Evolutionary conservation across 2,888 invertebrate species (phyloP).

Genomic region (Drosophila quinaria): DNA sequence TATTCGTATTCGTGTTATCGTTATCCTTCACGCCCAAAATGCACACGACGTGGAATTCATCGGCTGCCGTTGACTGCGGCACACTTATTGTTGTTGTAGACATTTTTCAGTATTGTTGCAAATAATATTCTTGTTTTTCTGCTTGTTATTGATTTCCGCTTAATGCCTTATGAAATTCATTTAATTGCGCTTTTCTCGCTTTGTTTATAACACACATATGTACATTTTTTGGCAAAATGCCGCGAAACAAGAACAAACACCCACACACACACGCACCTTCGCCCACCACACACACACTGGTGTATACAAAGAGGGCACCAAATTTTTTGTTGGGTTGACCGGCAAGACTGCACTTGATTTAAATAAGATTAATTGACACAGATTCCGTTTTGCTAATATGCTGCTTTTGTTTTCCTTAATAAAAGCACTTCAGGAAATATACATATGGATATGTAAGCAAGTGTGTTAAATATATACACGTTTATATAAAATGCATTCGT

Average conservation of each 20-base stretch:
- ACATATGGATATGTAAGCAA: conserved; percentile 5
- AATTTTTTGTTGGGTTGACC: conserved; percentile 22
- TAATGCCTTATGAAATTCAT: conserved; percentile 40
- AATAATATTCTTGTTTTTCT: conserved; percentile 22
- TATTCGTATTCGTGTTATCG: conserved; percentile 23
- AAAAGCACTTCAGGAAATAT: neutral
- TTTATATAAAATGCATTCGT: conserved; percentile 11
- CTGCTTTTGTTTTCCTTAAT: conserved; percentile 13
- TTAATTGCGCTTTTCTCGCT: conserved; percentile 50
- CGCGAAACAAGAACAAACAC: conserved; percentile 34
- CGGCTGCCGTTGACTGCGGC: conserved; percentile 39
- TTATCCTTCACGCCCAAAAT: conserved; percentile 51
- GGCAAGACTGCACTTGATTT: conserved; percentile 43
- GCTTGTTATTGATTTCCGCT: conserved; percentile 63
- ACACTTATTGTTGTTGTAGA: conserved; percentile 65
- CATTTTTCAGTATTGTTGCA: conserved; percentile 52
- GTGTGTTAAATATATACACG: conserved; percentile 11
- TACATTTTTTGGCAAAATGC: conserved; percentile 45
- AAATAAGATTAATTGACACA: conserved; percentile 41
- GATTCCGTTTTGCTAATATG: conserved; percentile 18
- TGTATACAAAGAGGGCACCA: conserved; percentile 3
- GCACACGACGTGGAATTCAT: conserved; percentile 48
- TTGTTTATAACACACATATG: conserved; percentile 39
- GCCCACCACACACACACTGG: neutral
- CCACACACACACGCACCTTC: conserved; percentile 1